Percentiles rank a stretch among this genome's conserved stretches.
phyloP scores from a whole-genome alignment of 2,797 vertebrate genomes.

The Pterois miles region DNA sequence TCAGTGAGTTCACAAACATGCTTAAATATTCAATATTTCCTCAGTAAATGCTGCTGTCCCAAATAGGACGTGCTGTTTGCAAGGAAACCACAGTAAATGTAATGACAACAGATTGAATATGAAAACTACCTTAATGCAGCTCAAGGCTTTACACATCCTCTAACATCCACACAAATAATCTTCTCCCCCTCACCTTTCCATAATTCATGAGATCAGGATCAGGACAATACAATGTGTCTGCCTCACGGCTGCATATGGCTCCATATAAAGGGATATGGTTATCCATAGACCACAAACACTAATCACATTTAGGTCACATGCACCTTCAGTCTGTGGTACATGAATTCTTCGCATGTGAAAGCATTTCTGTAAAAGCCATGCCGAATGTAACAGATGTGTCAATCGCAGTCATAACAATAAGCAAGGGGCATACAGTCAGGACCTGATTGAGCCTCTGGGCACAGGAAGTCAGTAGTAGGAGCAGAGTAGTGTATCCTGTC shows the following conservation, averaged over 20 bases:
- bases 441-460: not conserved
- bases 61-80: constrained; percentile 7
- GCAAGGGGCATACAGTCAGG: not conserved
- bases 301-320: constrained; percentile 2
- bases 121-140: constrained; percentile 20
- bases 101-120: constrained; percentile 19
- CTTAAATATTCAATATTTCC: not conserved
- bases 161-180: constrained; percentile 42
- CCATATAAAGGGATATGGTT: not conserved
- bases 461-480: constrained; percentile 1
- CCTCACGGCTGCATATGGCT: not conserved
- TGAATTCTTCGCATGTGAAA: constrained; percentile 5
- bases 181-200: constrained; percentile 15
- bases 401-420: constrained; percentile 1
- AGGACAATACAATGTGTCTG: constrained; percentile 4
- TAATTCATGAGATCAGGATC: constrained; percentile 50
- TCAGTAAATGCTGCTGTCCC: not conserved
- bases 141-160: constrained; percentile 7
- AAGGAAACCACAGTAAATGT: not conserved
- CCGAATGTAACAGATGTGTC: constrained; percentile 19
- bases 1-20: not conserved
- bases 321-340: not conserved
- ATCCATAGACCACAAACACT: not conserved
- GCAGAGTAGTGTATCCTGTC: not conserved
- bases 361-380: constrained; percentile 7